Conservation (phyloP, 2,113 vertebrate species). For the Cyrtonyx montezumae region DNA sequence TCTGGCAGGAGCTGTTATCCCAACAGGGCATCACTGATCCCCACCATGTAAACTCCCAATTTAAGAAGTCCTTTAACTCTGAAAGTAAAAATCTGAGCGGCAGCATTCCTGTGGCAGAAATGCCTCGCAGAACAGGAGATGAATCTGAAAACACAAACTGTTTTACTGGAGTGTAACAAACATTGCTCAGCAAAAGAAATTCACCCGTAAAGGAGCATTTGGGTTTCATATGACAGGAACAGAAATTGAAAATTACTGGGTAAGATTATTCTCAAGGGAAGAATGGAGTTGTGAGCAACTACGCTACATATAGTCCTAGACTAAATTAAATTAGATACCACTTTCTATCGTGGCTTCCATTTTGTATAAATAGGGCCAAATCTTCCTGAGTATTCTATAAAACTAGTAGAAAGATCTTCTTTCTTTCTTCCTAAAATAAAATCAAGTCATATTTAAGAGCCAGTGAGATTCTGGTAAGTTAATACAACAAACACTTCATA, state of each 20-base stretch:
- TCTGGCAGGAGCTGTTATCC: not conserved
- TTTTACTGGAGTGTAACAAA: not conserved
- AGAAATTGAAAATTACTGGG: not conserved
- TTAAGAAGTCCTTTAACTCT: not conserved
- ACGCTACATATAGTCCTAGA: not conserved
- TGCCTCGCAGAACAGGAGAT: not conserved
- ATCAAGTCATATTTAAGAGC: not conserved
- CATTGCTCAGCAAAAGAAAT: not conserved
- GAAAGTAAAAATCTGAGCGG: not conserved
- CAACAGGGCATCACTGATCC: not conserved
- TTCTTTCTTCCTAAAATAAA: not conserved
- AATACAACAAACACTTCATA: conserved; percentile 20
- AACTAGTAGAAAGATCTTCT: not conserved
- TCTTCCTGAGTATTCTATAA: not conserved
- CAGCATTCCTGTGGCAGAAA: not conserved
- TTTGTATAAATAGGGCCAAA: not conserved
- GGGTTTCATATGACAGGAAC: not conserved
- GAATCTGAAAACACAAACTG: not conserved
- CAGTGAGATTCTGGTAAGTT: not conserved
- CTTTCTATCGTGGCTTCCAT: not conserved
- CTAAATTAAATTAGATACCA: not conserved
- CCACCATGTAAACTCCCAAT: not conserved
- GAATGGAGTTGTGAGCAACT: not conserved
- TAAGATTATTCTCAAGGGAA: not conserved
- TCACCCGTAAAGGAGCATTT: not conserved